These are phyloP conservation scores for Brachypteracias leptosomus DNA, from an alignment of 2,113 vertebrate genomes.

Conservation along the genomic window DNA sequence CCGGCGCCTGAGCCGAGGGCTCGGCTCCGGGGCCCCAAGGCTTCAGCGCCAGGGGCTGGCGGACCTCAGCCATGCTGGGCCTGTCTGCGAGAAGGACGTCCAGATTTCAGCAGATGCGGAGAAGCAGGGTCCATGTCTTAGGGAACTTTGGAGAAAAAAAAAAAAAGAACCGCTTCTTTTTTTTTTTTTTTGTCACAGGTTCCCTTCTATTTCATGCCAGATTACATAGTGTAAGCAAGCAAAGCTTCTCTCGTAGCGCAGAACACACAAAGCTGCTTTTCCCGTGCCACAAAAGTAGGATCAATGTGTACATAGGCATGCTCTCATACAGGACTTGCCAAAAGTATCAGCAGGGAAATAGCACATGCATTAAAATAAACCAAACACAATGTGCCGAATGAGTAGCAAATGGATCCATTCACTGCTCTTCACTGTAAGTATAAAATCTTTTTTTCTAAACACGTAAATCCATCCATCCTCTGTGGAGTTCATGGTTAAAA, in stretches of 20 bases:
- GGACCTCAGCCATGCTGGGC: background rate
- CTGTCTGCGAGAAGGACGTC: background rate
- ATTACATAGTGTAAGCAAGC: background rate
- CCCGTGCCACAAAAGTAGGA: background rate
- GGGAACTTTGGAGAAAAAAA: background rate
- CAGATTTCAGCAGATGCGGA: background rate
- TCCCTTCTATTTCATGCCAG: background rate
- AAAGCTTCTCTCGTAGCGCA: background rate
- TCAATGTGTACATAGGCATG: fast-evolving
- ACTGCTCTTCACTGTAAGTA: background rate
- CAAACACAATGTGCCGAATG: background rate
- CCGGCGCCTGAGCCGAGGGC: background rate
- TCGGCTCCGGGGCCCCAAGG: background rate
- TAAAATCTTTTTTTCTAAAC: background rate
- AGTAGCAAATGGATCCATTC: fast-evolving
- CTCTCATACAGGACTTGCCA: background rate
- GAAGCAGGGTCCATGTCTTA: background rate
- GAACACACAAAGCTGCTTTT: background rate
- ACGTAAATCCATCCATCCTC: background rate
- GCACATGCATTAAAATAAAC: background rate
- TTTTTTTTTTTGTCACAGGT: background rate
- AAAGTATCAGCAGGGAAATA: background rate
- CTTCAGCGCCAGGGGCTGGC: background rate
- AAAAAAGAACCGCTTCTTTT: background rate
- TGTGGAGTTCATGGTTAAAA: background rate